phyloP scores from a whole-genome alignment of 53 echinoderm and acorn worm genomes.

The Luidia sarsii region DNA sequence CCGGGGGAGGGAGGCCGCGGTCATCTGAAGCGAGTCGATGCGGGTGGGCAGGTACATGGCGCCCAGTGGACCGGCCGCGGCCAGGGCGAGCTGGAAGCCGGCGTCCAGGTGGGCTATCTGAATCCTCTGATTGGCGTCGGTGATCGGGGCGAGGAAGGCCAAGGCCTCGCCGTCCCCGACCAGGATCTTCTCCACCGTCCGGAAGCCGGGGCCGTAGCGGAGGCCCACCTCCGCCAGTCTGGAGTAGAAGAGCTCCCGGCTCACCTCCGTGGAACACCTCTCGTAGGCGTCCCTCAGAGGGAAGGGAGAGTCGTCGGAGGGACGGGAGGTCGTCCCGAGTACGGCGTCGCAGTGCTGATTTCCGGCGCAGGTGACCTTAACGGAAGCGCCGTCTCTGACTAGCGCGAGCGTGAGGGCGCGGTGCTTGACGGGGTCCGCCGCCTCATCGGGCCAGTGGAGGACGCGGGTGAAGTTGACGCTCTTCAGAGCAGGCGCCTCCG shows the following conservation, averaged over 20 bases:
- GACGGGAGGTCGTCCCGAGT: conserved; percentile 23
- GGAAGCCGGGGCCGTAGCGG: conserved; percentile 77
- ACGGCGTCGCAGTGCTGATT: conserved; percentile 52
- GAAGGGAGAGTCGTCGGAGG: background rate
- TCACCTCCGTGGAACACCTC: conserved; percentile 59
- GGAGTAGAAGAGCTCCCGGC: conserved; percentile 70
- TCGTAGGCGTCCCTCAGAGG: conserved; percentile 31
- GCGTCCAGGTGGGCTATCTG: conserved; percentile 77
- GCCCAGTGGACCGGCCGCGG: conserved; percentile 48
- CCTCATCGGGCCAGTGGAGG: conserved; percentile 71
- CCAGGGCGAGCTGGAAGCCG: conserved; percentile 78
- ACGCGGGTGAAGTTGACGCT: conserved; percentile 61
- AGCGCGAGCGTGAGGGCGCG: conserved; percentile 54
- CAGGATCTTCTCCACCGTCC: conserved; percentile 65
- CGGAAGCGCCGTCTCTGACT: conserved; percentile 58
- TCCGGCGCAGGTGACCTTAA: conserved; percentile 67
- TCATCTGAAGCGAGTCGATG: conserved; percentile 71
- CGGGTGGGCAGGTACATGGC: conserved; percentile 62
- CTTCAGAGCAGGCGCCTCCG: conserved; percentile 55
- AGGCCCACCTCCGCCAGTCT: conserved; percentile 65
- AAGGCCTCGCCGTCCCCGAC: conserved; percentile 80
- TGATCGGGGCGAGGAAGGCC: conserved; percentile 44
- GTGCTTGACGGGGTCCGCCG: conserved; percentile 31
- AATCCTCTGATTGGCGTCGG: conserved; percentile 82
- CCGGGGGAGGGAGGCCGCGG: conserved; percentile 58